Base-by-base conservation (phyloP, 2,888 invertebrate genomes). In the Dilophus febrilis region DNA sequence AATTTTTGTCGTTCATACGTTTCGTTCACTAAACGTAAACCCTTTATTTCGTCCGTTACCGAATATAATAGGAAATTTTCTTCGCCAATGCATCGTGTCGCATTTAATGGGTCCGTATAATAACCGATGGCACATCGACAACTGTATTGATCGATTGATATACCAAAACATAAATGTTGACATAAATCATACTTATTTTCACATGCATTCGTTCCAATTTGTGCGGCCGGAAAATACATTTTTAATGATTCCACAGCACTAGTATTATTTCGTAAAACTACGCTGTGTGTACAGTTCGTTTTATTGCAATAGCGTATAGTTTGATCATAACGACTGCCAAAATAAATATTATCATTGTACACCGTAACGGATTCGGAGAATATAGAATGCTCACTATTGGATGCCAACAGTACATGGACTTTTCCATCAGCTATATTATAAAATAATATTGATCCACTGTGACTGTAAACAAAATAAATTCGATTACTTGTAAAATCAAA, bases 51-150 rank as follows among this genome's bases (percentile, higher is more conserved):
- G 69, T 80, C 82, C 53, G 76, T 74, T 48, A 74, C 66, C 0
- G 86, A 81, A 58, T 77, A 86, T 49, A 85, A 67, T 40, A 86
- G 56, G 53, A 87, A 78, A 47, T 82, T 78, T 44, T 74, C 70
- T 28, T 56, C 58, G 47, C 70, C 70, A 35, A 68, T 55, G 47
- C 74, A 74, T 33, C 64, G 65, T 2, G 64, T 67, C 1, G 61
- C 54, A 57, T 75, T 64, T 17, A 57, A 57, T 0, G 67, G 62
- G 53, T 72, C 67, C 16, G 64, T 51, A 13, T 56, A 52, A 54
- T 72, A 81, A 1, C 87, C 87, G 37, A 76, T 68, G 8, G 86
- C 80, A 61, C 88, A 90, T 50, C 68, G 71, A 56, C 88, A 90
- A 14, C 66, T 67, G 50, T 70, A 67, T 38, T 63, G 64, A 1